Evolutionary conservation across 2,888 invertebrate species (phyloP).

Genomic region (Clunio marinus): DNA sequence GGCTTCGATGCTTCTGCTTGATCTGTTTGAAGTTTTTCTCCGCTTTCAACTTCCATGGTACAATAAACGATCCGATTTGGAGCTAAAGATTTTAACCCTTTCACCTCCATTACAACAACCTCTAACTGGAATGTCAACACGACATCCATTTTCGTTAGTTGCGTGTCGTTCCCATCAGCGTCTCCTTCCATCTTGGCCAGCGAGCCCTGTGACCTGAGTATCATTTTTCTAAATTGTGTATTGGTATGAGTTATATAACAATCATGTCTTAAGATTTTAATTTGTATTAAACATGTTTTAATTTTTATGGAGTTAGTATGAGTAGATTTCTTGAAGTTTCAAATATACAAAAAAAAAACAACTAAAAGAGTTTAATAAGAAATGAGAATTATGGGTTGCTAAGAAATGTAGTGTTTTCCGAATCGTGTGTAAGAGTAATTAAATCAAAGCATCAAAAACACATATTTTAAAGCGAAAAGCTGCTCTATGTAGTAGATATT

Average conservation of each 20-base stretch:
- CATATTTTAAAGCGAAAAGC: no score
- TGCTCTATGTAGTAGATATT: no score
- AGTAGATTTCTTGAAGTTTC: not conserved
- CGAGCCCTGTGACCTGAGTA: conserved; percentile 80
- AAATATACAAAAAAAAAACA: not conserved
- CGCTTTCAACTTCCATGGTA: conserved; percentile 99
- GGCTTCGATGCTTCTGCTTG: conserved; percentile 99
- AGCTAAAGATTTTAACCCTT: conserved; percentile 92
- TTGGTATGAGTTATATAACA: conserved; percentile 20
- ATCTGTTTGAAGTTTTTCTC: conserved; percentile 97
- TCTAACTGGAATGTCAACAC: conserved; percentile 94
- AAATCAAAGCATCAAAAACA: no score
- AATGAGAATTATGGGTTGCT: not conserved
- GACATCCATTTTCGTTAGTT: conserved; percentile 96
- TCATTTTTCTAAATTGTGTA: conserved; percentile 47
- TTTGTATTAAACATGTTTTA: no score
- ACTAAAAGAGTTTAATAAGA: not conserved
- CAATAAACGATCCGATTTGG: conserved; percentile 98
- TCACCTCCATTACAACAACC: conserved; percentile 99
- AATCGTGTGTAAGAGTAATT: not conserved
- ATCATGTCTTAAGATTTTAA: not conserved
- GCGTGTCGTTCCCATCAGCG: conserved; percentile 91
- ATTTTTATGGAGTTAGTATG: no score
- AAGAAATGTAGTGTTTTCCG: not conserved
- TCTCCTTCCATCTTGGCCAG: conserved; percentile 90